Conservation (phyloP, 2,113 vertebrate species). For the Cricetomys ansorgei region DNA sequence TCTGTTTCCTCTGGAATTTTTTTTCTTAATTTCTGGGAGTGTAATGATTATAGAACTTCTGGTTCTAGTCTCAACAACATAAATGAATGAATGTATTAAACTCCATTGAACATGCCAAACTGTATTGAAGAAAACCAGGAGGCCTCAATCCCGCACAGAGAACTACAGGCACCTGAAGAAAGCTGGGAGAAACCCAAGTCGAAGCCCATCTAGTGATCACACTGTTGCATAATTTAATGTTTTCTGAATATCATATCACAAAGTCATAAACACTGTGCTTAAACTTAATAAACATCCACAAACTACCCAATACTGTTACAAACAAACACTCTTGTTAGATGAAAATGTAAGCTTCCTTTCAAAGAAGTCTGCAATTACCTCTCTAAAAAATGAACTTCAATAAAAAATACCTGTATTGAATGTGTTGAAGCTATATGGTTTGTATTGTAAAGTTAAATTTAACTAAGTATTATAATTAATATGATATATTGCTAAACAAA, state of each 20-base stretch:
- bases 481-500: background rate
- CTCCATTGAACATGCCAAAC: background rate
- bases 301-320: too few species aligned
- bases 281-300: too few species aligned
- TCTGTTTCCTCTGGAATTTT: background rate
- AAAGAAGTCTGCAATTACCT: background rate
- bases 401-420: background rate
- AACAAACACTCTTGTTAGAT: too few species aligned
- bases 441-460: background rate
- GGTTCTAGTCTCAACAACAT: background rate
- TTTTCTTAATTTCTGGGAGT: background rate
- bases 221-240: too few species aligned
- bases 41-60: background rate
- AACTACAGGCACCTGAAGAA: background rate
- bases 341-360: background rate
- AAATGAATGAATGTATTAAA: too few species aligned
- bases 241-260: too few species aligned
- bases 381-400: too few species aligned
- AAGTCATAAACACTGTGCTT: too few species aligned
- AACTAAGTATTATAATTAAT: background rate
- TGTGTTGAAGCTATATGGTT: background rate
- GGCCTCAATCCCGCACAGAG: too few species aligned
- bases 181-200: background rate
- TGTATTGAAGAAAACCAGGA: background rate
- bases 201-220: too few species aligned